Conservation (phyloP, 1,140 invertebrate species). For the Drosophila sulfurigaster region DNA sequence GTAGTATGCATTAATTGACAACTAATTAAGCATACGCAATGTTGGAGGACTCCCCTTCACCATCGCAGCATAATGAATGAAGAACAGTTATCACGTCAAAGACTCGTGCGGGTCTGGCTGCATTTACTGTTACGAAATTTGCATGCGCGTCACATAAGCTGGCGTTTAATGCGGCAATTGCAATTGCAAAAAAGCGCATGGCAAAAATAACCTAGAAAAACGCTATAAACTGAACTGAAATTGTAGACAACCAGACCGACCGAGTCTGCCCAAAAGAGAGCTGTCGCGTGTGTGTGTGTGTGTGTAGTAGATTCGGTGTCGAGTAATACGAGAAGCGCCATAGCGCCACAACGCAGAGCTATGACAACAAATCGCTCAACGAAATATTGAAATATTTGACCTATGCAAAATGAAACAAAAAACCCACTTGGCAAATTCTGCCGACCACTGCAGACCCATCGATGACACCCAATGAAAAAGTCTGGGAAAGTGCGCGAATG, state of each 20-base stretch:
- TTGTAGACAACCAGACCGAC: slow-evolving; percentile 37
- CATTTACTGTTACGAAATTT: slow-evolving; percentile 40
- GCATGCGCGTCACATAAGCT: slow-evolving; percentile 36
- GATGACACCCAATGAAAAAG: slow-evolving; percentile 30
- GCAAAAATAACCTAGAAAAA: slow-evolving; percentile 47
- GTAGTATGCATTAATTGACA: not conserved
- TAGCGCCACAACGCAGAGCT: slow-evolving; percentile 28
- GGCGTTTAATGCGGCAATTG: slow-evolving; percentile 33
- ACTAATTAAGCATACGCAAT: slow-evolving; percentile 40
- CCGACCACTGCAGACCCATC: slow-evolving; percentile 20
- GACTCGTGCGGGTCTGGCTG: slow-evolving; percentile 27
- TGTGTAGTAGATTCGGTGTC: not conserved
- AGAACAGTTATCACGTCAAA: slow-evolving; percentile 27
- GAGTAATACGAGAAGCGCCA: slow-evolving; percentile 41
- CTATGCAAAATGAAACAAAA: slow-evolving; percentile 40
- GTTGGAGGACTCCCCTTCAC: not conserved
- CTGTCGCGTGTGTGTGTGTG: not conserved
- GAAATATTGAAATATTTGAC: slow-evolving; percentile 43
- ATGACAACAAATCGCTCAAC: slow-evolving; percentile 41
- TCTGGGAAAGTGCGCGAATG: slow-evolving; percentile 33
- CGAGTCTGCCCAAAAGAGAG: slow-evolving; percentile 14
- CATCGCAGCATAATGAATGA: not conserved
- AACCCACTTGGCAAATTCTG: slow-evolving; percentile 21
- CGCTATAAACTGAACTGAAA: slow-evolving; percentile 38
- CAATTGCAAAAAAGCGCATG: slow-evolving; percentile 43